Percentiles rank a stretch among this genome's conserved stretches.
Evolutionary conservation across 1,140 invertebrate genomes (phyloP).

Genomic region (Bactericera cockerelli): DNA sequence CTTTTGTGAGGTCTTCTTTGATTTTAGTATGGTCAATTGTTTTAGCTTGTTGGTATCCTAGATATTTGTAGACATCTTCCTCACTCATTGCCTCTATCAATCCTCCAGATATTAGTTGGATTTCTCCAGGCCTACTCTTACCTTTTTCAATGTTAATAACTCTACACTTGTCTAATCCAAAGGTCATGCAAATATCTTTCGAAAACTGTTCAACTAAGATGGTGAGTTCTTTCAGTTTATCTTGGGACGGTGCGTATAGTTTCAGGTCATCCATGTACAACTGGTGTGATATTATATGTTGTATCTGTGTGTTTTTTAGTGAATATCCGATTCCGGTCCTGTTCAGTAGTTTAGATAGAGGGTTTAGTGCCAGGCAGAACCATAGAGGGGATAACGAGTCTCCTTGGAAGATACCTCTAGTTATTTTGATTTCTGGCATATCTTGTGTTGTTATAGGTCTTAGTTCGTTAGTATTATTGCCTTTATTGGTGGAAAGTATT

Average conservation of each 20-base stretch:
- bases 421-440: not conserved
- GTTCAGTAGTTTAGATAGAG: not conserved
- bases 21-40: not conserved
- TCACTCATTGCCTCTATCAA: not conserved
- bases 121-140: not conserved
- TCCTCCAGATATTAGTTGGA: not conserved
- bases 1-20: not conserved
- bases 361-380: not conserved
- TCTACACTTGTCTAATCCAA: not conserved
- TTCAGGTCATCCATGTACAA: conserved; percentile 4
- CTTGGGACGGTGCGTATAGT: not conserved
- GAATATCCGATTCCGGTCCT: not conserved
- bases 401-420: not conserved
- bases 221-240: not conserved
- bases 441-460: too few species aligned
- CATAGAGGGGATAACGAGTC: not conserved
- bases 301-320: not conserved
- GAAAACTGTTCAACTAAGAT: not conserved
- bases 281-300: not conserved
- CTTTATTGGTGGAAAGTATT: not conserved
- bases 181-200: not conserved
- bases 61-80: not conserved
- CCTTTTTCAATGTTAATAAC: not conserved
- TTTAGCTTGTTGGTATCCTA: not conserved
- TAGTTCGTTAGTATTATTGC: too few species aligned